Evolutionary conservation across 2,797 vertebrate species (phyloP).

Genomic region (Capromys pilorides): DNA sequence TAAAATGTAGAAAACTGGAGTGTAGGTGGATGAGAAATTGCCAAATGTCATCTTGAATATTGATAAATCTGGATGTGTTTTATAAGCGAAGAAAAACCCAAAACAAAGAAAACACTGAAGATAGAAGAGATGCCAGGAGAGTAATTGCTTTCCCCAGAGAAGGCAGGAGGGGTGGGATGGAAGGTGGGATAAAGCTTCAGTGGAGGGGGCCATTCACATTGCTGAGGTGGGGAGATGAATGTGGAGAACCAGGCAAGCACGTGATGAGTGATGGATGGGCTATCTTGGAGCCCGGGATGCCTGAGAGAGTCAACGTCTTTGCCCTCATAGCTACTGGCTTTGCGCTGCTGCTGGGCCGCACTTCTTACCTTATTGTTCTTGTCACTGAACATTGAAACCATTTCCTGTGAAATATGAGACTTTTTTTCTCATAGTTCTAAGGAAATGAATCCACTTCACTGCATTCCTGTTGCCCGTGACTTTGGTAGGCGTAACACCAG

Average conservation of each 20-base stretch:
- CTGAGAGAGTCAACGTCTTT: neutral
- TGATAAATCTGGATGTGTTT: neutral
- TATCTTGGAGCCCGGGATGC: neutral
- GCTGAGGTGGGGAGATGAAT: neutral
- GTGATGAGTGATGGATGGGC: neutral
- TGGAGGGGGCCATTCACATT: rapidly evolving
- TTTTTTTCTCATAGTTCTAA: neutral
- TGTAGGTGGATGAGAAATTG: neutral
- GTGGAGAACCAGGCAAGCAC: neutral
- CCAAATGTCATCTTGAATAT: neutral
- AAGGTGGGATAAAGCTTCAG: neutral
- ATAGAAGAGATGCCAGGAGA: neutral
- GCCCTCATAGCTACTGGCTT: neutral
- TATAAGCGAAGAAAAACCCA: neutral
- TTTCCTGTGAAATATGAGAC: conserved; percentile 3
- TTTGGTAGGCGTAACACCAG: neutral
- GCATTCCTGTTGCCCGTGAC: neutral
- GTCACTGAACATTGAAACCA: neutral
- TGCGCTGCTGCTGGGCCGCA: neutral
- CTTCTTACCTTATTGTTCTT: neutral
- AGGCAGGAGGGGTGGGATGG: neutral
- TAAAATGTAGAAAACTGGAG: neutral
- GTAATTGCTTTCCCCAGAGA: neutral
- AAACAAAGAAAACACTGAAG: neutral
- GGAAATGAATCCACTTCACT: neutral